These are phyloP conservation scores for Gambusia holbrooki DNA, from an alignment of 2,113 vertebrate species.

Conservation along the genomic window DNA sequence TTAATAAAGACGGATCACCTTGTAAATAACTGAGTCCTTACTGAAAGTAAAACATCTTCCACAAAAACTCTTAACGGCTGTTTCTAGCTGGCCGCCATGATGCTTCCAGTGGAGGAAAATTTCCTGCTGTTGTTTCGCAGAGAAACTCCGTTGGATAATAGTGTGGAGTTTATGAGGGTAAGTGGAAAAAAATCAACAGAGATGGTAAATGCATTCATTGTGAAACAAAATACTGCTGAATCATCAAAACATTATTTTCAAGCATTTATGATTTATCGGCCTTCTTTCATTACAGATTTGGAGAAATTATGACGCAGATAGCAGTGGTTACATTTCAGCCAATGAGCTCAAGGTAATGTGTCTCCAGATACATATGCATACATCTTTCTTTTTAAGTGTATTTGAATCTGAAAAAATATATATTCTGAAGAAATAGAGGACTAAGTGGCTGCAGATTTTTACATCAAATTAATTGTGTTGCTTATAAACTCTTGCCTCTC, in stretches of 20 bases:
- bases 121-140: constrained; percentile 91
- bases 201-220: not conserved
- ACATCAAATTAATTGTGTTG: not conserved
- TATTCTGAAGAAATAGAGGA: not conserved
- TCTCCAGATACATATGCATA: not conserved
- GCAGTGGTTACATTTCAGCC: constrained; percentile 93
- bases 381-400: no score
- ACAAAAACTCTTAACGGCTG: not conserved
- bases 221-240: not conserved
- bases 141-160: constrained; percentile 91
- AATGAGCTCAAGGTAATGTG: constrained; percentile 83
- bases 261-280: rapidly evolving
- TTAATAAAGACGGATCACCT: no score
- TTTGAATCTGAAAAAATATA: no score
- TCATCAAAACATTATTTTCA: not conserved
- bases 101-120: constrained; percentile 90
- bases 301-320: constrained; percentile 91
- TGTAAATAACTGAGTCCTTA: not conserved
- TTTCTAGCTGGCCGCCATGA: constrained; percentile 83
- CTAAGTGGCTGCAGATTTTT: not conserved
- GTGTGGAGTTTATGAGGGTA: constrained; percentile 96
- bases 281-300: constrained; percentile 83
- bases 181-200: constrained; percentile 42
- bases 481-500: not conserved
- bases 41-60: not conserved